Evolutionary conservation across 2,113 vertebrate species (phyloP).

Genomic region (Callipepla californica): DNA sequence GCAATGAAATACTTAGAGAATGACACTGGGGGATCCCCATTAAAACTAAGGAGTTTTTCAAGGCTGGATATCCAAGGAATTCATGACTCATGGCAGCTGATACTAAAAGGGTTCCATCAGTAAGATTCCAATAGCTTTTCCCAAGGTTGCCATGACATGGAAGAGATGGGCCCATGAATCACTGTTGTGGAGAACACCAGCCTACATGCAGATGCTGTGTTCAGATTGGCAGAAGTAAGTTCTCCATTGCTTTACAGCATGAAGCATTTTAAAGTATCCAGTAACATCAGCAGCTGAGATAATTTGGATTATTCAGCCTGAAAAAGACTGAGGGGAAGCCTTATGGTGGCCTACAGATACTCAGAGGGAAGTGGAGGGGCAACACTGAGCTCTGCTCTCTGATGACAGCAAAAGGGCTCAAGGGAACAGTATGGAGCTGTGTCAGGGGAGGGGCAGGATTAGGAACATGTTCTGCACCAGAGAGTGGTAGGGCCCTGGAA

Average conservation of each 20-base stretch:
- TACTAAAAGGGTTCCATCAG: not conserved
- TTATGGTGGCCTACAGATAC: not conserved
- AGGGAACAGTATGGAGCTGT: not conserved
- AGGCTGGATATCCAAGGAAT: not conserved
- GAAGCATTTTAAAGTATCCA: not conserved
- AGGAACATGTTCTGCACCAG: not conserved
- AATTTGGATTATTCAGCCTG: not conserved
- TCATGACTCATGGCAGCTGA: not conserved
- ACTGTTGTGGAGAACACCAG: slow-evolving; percentile 2
- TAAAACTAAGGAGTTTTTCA: not conserved
- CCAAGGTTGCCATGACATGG: slow-evolving; percentile 1
- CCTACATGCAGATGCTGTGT: not conserved
- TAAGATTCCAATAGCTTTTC: not conserved
- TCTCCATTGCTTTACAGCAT: not conserved
- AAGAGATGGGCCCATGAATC: slow-evolving; percentile 25
- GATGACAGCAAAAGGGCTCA: not conserved
- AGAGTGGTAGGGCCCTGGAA: not conserved
- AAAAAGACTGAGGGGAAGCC: not conserved
- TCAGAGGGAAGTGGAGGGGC: not conserved
- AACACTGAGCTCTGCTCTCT: not conserved
- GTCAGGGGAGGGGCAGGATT: not conserved
- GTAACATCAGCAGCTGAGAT: not conserved
- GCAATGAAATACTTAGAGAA: not conserved
- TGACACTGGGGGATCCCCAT: not conserved
- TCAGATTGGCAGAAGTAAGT: slow-evolving; percentile 9